Conservation (phyloP, 2,888 invertebrate genomes). For the Megalurothrips usitatus region DNA sequence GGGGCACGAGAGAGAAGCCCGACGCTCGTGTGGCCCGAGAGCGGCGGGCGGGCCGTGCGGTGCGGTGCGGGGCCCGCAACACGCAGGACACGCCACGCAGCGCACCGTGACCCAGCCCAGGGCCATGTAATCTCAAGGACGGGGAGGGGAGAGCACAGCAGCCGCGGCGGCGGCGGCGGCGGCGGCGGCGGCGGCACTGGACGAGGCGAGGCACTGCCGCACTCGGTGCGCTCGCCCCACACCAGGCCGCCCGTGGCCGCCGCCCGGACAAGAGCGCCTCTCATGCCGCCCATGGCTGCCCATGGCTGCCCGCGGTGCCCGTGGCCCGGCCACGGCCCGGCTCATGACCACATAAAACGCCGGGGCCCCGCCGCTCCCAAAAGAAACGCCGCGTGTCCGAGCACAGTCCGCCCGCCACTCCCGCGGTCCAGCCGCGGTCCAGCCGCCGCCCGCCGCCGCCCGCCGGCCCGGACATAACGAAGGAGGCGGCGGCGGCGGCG, state of each 20-base stretch:
- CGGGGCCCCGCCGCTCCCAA: too few relatives aligned
- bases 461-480: too few relatives aligned
- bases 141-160: not conserved
- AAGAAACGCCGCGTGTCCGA: too few relatives aligned
- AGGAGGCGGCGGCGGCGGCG: not conserved
- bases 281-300: not conserved
- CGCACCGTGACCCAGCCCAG: slow-evolving; percentile 19
- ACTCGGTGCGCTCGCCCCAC: not conserved
- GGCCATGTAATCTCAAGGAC: slow-evolving; percentile 21
- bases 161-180: not conserved
- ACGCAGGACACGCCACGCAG: not conserved
- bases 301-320: not conserved
- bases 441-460: too few relatives aligned
- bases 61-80: not conserved
- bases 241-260: not conserved
- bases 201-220: not conserved
- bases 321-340: not conserved
- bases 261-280: not conserved
- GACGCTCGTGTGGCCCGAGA: not conserved
- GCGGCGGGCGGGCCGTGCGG: not conserved
- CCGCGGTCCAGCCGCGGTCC: too few relatives aligned
- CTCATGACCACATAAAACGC: too few relatives aligned
- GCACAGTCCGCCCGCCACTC: too few relatives aligned
- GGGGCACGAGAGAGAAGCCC: not conserved
- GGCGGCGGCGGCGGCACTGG: not conserved